These are phyloP conservation scores for Prochilodus magdalenae DNA, from an alignment of 2,113 vertebrate species.

Conservation along the genomic window DNA sequence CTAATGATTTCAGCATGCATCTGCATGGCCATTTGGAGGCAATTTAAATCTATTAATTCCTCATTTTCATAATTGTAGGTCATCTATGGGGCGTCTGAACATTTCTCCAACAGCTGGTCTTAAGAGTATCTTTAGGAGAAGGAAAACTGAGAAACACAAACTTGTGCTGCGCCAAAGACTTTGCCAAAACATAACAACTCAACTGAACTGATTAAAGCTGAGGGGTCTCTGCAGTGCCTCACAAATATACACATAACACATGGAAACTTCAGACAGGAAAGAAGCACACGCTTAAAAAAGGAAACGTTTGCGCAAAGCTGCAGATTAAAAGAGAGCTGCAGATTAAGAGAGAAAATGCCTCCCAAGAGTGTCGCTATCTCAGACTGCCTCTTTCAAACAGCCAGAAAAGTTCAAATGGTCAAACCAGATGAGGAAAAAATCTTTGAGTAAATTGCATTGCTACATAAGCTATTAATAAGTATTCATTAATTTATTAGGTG, in stretches of 20 bases:
- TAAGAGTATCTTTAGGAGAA: slow-evolving; percentile 62
- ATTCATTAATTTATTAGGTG: neutral
- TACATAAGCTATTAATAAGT: neutral
- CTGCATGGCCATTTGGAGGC: slow-evolving; percentile 76
- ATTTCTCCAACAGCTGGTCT: slow-evolving; percentile 73
- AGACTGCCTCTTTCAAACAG: neutral
- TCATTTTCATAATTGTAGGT: slow-evolving; percentile 78
- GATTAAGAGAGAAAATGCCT: slow-evolving; percentile 17
- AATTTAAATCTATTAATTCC: slow-evolving; percentile 81
- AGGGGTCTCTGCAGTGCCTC: slow-evolving; percentile 30
- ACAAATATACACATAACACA: slow-evolving; percentile 32
- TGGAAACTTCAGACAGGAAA: slow-evolving; percentile 51
- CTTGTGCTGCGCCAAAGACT: slow-evolving; percentile 55
- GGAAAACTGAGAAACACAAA: slow-evolving; percentile 64
- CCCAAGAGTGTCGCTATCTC: neutral
- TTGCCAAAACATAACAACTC: slow-evolving; percentile 54
- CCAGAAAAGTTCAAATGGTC: neutral
- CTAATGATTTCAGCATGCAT: slow-evolving; percentile 75
- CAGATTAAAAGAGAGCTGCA: slow-evolving; percentile 22
- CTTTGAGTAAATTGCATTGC: neutral
- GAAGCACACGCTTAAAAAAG: neutral
- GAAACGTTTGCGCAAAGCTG: neutral
- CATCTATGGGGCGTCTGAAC: slow-evolving; percentile 75
- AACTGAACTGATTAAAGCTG: slow-evolving; percentile 55
- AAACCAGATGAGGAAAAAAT: neutral